Conservation (phyloP, 2,113 vertebrate genomes). For the Edolisoma coerulescens region DNA sequence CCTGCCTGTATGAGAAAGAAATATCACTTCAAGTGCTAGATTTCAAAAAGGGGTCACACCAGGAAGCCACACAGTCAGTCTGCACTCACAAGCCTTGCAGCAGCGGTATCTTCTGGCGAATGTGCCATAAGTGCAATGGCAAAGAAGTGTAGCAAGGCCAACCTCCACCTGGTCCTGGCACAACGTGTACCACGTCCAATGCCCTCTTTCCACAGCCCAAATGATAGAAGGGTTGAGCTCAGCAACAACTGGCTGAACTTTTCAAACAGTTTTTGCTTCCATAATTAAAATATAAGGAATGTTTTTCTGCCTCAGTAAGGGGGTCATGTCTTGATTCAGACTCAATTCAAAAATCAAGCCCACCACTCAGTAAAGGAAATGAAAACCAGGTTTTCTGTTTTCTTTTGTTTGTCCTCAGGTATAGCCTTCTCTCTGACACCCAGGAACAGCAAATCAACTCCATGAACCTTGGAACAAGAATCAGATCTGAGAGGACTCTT, state of each 20-base stretch:
- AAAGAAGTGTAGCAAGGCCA: background rate
- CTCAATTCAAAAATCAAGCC: background rate
- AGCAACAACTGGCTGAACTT: background rate
- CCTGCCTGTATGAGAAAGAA: background rate
- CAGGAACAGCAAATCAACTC: background rate
- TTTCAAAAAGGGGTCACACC: background rate
- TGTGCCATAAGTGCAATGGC: fast-evolving
- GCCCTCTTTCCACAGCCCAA: background rate
- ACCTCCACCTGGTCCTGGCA: background rate
- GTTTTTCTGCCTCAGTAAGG: background rate
- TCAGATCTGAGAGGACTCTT: background rate
- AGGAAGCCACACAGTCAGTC: background rate
- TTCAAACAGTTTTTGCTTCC: background rate
- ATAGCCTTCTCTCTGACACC: background rate
- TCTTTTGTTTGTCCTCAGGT: background rate
- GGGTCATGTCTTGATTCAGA: background rate
- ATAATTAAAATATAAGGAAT: background rate
- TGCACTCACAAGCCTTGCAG: background rate
- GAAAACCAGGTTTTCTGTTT: background rate
- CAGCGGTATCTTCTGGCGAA: background rate
- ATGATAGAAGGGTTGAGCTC: background rate
- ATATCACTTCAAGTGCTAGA: background rate
- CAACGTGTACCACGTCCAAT: fast-evolving
- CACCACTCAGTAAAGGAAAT: background rate
- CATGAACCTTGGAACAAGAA: background rate